Conservation (phyloP, 2,888 invertebrate species). For the Drosophila anomelani region DNA sequence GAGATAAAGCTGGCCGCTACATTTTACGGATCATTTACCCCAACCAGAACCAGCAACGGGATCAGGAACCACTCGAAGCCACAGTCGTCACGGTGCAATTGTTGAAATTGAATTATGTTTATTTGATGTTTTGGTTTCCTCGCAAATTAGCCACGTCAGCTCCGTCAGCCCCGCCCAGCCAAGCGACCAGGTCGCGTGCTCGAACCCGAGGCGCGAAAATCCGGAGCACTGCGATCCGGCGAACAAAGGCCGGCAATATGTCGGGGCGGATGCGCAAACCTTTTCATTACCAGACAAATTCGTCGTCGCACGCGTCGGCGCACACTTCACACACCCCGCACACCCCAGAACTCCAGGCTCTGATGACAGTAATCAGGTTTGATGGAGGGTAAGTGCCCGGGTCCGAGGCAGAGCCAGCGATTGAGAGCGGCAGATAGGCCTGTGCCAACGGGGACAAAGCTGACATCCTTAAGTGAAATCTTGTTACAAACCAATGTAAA, state of each 20-base stretch:
- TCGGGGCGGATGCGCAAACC: slow-evolving; percentile 80
- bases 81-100: slow-evolving; percentile 73
- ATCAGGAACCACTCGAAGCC: slow-evolving; percentile 62
- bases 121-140: slow-evolving; percentile 81
- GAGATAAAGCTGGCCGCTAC: slow-evolving; percentile 42
- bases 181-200: slow-evolving; percentile 71
- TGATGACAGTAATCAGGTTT: slow-evolving; percentile 84
- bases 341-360: slow-evolving; percentile 13
- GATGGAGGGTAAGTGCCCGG: slow-evolving; percentile 71
- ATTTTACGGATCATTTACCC: slow-evolving; percentile 68
- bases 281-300: slow-evolving; percentile 81
- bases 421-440: slow-evolving; percentile 38
- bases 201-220: slow-evolving; percentile 84
- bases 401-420: slow-evolving; percentile 33
- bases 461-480: slow-evolving; percentile 85
- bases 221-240: slow-evolving; percentile 63
- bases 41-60: slow-evolving; percentile 28
- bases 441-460: slow-evolving; percentile 52
- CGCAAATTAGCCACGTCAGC: slow-evolving; percentile 84
- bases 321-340: slow-evolving; percentile 55
- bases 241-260: slow-evolving; percentile 77
- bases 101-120: slow-evolving; percentile 84
- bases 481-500: slow-evolving; percentile 84
- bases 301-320: slow-evolving; percentile 65
- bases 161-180: slow-evolving; percentile 50